phyloP scores from a whole-genome alignment of 2,888 invertebrate species.

The Serrognathus titanus region DNA sequence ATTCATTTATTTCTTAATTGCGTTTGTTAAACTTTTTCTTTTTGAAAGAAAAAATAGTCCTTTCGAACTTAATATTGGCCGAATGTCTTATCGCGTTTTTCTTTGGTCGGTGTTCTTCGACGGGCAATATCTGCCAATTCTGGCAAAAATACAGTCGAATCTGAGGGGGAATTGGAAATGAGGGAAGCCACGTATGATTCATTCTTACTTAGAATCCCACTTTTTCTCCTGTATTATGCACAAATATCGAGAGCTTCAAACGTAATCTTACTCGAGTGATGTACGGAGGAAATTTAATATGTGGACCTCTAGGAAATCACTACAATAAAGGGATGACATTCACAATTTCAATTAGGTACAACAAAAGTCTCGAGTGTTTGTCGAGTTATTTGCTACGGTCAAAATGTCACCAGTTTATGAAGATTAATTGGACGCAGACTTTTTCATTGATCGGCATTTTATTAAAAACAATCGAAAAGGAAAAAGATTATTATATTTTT shows the following conservation, averaged over 20 bases:
- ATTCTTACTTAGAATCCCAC: not conserved
- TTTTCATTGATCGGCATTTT: too few relatives aligned
- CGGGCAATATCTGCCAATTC: too few relatives aligned
- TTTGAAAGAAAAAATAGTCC: not conserved
- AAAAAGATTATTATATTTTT: too few relatives aligned
- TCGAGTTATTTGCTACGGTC: too few relatives aligned
- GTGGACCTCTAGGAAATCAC: slow-evolving; percentile 18
- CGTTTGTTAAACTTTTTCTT: not conserved
- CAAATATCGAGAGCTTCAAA: too few relatives aligned
- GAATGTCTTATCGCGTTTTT: not conserved
- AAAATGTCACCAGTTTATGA: too few relatives aligned
- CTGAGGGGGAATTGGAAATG: slow-evolving; percentile 10
- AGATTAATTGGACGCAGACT: too few relatives aligned
- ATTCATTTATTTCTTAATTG: not conserved
- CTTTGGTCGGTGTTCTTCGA: not conserved
- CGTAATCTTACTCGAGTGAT: not conserved
- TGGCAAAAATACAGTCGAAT: too few relatives aligned
- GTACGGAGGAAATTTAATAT: slow-evolving; percentile 21
- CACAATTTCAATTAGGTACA: not conserved
- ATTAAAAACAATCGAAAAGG: too few relatives aligned
- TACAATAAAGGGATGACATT: slow-evolving; percentile 1
- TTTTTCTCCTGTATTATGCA: too few relatives aligned
- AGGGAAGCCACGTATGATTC: slow-evolving; percentile 10
- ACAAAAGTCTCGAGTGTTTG: too few relatives aligned
- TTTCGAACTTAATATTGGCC: too few relatives aligned